Evolutionary conservation across 2,797 vertebrate species (phyloP).

Genomic region (Sarcophilus harrisii): DNA sequence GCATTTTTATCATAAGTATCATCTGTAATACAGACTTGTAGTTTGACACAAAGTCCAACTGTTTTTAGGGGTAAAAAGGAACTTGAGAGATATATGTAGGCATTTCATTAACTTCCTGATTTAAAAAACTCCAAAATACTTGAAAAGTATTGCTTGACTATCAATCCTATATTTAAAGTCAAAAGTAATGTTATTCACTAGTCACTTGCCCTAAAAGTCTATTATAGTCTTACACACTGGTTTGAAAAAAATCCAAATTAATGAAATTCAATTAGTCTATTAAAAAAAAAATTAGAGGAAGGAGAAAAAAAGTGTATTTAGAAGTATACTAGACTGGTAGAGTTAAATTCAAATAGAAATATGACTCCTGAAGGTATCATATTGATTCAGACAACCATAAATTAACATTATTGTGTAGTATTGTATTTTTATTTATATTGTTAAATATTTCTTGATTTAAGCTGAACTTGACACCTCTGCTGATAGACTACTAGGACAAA

Average conservation of each 20-base stretch:
- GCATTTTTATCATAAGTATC: background rate
- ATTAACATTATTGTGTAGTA: background rate
- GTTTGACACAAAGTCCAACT: background rate
- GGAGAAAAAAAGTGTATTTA: background rate
- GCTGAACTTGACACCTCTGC: background rate
- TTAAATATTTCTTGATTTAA: background rate
- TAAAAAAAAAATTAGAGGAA: background rate
- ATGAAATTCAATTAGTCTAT: background rate
- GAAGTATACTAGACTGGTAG: background rate
- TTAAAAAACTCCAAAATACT: background rate
- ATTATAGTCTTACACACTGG: background rate
- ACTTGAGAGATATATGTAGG: accelerated
- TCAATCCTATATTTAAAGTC: background rate
- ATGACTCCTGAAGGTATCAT: background rate
- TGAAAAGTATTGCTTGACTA: background rate
- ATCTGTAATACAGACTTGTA: background rate
- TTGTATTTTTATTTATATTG: background rate
- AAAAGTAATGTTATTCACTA: background rate
- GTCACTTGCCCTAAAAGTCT: background rate
- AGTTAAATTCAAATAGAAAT: background rate
- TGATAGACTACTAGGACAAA: background rate
- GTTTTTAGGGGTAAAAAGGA: background rate
- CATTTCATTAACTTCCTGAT: background rate
- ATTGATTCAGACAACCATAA: background rate
- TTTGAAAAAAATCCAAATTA: background rate